A percentile compares a stretch with the other conserved stretches of the same genome.
Conservation (phyloP, 2,888 invertebrate species). For the Scaptomyza reducta region DNA sequence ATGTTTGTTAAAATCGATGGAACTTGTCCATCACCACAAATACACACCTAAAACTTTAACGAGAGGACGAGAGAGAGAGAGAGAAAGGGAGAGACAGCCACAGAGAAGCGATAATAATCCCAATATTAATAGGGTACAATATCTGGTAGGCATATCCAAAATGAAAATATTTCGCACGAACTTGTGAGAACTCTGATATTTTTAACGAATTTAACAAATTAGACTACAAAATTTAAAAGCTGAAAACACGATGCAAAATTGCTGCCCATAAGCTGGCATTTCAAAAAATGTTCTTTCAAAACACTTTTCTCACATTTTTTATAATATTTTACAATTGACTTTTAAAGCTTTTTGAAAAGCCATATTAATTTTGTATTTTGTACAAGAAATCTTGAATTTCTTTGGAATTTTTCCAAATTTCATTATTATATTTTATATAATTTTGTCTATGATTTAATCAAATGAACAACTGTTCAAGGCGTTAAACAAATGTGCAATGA, state of each 20-base stretch:
- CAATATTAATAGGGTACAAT: conserved; percentile 21
- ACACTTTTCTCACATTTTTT: conserved; percentile 29
- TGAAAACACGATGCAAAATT: conserved; percentile 12
- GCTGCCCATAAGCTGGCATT: conserved; percentile 55
- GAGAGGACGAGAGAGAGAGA: conserved; percentile 4
- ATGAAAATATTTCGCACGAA: conserved; percentile 21
- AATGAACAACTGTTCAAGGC: conserved; percentile 34
- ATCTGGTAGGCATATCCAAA: conserved; percentile 53
- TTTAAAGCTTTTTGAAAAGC: conserved; percentile 78
- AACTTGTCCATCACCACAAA: conserved; percentile 34
- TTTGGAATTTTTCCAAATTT: conserved; percentile 28
- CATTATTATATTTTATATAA: conserved; percentile 10
- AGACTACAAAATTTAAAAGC: conserved; percentile 40
- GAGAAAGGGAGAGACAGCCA: conserved; percentile 7
- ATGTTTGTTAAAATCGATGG: conserved; percentile 16
- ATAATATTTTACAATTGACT: conserved; percentile 51
- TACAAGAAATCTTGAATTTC: conserved; percentile 26
- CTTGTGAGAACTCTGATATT: conserved; percentile 43
- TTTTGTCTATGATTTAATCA: conserved; percentile 27
- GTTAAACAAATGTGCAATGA: conserved; percentile 46
- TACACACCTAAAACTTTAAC: conserved; percentile 25
- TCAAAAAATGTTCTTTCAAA: conserved; percentile 24
- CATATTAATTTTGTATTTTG: conserved; percentile 59
- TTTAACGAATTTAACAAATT: conserved; percentile 65
- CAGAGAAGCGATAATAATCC: conserved; percentile 10